Conservation (phyloP, 2,888 invertebrate species). For the Apoda limacodes region DNA sequence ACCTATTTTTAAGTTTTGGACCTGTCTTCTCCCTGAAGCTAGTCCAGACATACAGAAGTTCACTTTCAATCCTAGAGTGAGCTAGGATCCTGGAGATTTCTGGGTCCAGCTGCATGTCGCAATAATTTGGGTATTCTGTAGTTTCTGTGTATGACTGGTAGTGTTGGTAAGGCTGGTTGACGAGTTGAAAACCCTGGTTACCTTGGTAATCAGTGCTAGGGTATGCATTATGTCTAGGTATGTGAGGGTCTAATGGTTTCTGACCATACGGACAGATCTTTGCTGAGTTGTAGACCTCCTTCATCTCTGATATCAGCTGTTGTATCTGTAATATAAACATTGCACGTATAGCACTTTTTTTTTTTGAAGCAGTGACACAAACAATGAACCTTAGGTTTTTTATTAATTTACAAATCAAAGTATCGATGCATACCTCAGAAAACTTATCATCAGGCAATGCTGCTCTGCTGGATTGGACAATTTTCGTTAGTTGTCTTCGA, state of each 20-base stretch:
- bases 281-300: constrained; percentile 79
- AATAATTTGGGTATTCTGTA: constrained; percentile 48
- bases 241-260: constrained; percentile 55
- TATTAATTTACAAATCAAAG: neutral
- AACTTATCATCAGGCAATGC: constrained; percentile 80
- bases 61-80: constrained; percentile 79
- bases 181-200: constrained; percentile 39
- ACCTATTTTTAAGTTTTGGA: constrained; percentile 78
- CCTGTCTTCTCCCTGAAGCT: constrained; percentile 86
- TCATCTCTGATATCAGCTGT: constrained; percentile 81
- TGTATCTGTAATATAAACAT: constrained; percentile 69
- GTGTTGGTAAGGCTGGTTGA: constrained; percentile 41
- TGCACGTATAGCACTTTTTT: too few species aligned
- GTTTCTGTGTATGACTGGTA: constrained; percentile 19
- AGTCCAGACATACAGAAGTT: constrained; percentile 82
- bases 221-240: constrained; percentile 29
- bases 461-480: constrained; percentile 79
- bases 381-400: too few species aligned
- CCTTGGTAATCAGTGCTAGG: constrained; percentile 24
- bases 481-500: constrained; percentile 76
- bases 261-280: constrained; percentile 77
- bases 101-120: constrained; percentile 71
- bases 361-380: too few species aligned
- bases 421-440: constrained; percentile 66
- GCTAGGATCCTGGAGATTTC: constrained; percentile 76